A percentile compares a stretch with the other conserved stretches of the same genome.
phyloP scores from a whole-genome alignment of 2,888 invertebrate genomes.

The Spilosoma lubricipeda region DNA sequence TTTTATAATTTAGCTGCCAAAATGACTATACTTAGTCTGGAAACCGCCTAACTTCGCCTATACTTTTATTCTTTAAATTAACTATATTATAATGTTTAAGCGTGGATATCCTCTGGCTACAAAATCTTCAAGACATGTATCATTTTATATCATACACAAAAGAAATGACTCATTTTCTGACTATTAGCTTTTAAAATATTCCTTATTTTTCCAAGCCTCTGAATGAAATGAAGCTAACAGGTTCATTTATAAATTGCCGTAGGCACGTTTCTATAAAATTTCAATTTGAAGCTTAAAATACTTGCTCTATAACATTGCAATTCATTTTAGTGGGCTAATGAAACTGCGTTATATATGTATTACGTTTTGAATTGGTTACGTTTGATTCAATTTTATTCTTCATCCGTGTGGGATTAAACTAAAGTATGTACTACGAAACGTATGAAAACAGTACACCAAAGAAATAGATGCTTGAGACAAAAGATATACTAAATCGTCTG shows the following conservation, averaged over 20 bases:
- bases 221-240: neutral
- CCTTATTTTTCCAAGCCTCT: neutral
- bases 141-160: neutral
- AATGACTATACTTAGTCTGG: too few relatives aligned
- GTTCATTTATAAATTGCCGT: neutral
- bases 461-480: too few relatives aligned
- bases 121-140: neutral
- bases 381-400: too few relatives aligned
- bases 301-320: neutral
- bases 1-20: too few relatives aligned
- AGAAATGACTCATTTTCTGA: neutral
- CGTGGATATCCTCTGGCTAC: neutral
- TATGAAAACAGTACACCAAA: too few relatives aligned
- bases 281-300: neutral
- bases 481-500: too few relatives aligned
- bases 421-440: too few relatives aligned
- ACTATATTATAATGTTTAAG: neutral
- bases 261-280: neutral
- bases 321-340: neutral
- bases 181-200: neutral
- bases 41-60: too few relatives aligned
- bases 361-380: too few relatives aligned
- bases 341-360: too few relatives aligned
- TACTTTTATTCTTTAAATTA: too few relatives aligned
- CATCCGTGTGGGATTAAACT: too few relatives aligned